Conservation (phyloP, 2,888 invertebrate species). For the Corbicula japonica region DNA sequence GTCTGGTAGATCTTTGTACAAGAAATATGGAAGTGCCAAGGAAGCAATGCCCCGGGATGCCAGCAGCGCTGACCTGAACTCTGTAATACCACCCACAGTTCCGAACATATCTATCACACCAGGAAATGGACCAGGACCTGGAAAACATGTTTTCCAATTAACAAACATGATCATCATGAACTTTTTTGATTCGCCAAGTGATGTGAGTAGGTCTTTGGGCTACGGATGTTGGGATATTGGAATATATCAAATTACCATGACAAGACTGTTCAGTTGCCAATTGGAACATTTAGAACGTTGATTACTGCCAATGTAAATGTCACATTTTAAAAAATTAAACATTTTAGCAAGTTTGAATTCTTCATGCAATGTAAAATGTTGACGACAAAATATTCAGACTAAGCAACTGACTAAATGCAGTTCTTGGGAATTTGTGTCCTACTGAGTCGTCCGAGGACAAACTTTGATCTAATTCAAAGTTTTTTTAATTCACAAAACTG, state of each 20-base stretch:
- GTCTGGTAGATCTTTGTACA: conserved; percentile 73
- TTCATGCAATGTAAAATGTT: no score
- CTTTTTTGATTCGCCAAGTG: neutral
- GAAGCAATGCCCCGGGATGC: conserved; percentile 80
- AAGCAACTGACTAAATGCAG: no score
- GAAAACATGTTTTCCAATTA: no score
- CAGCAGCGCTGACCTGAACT: conserved; percentile 79
- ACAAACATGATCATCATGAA: no score
- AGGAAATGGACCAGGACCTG: conserved; percentile 78
- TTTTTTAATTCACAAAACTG: no score
- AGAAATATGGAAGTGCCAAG: conserved; percentile 79
- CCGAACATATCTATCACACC: conserved; percentile 84
- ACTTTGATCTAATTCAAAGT: no score
- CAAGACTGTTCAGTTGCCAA: neutral
- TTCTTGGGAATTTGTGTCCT: no score
- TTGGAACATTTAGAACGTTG: neutral
- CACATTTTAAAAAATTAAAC: no score
- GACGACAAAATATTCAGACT: no score
- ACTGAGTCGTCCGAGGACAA: no score
- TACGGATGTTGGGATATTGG: neutral
- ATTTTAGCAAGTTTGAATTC: no score
- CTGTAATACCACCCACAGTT: conserved; percentile 78
- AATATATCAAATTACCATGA: neutral
- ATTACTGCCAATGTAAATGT: no score
- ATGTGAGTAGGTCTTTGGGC: neutral